Conservation (phyloP, 2,113 vertebrate species). For the Heterochromis multidens region DNA sequence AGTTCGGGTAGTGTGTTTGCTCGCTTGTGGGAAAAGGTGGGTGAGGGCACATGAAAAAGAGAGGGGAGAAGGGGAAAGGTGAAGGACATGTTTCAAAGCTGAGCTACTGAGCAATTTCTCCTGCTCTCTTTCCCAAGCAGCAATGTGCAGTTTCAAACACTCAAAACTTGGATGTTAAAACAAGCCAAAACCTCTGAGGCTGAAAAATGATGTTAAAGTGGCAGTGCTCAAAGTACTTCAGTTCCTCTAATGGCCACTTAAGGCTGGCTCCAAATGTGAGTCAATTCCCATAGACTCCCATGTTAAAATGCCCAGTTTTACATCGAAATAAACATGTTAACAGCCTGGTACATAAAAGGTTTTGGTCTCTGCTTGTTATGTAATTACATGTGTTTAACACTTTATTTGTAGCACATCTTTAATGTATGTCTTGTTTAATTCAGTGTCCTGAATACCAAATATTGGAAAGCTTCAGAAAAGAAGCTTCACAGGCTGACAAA, state of each 20-base stretch:
- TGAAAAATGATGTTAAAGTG: neutral
- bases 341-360: neutral
- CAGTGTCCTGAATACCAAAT: neutral
- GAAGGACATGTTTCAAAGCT: neutral
- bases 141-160: neutral
- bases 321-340: neutral
- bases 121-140: neutral
- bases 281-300: neutral
- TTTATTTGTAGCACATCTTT: neutral
- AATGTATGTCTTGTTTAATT: neutral
- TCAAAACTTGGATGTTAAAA: neutral
- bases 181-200: neutral
- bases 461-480: neutral
- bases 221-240: neutral
- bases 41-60: neutral
- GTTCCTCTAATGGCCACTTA: neutral
- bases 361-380: neutral
- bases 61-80: neutral
- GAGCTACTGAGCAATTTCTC: neutral
- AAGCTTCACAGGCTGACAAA: neutral
- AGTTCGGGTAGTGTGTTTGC: neutral
- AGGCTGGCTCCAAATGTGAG: neutral
- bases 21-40: neutral
- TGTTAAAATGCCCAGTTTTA: neutral
- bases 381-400: neutral